Evolutionary conservation across 1,140 invertebrate species (phyloP), one percentile per base, ranked within the genome.

Genomic region (Microplitis demolitor): DNA sequence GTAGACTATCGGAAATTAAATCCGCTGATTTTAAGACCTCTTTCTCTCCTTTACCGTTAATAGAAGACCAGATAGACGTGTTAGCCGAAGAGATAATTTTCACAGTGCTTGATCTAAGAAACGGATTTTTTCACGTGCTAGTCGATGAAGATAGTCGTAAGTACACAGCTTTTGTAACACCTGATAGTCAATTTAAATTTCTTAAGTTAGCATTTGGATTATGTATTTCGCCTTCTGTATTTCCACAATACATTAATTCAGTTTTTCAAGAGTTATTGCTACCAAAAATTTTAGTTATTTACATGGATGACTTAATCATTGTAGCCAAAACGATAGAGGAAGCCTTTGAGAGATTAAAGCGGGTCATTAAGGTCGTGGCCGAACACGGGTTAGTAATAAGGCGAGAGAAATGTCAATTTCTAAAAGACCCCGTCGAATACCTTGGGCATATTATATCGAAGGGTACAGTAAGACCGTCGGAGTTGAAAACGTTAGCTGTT

Each of bases 191-290:
- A 9, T 86, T 63, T 61, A 67, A 85, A 62, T 85, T 74, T 63
- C 4, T 56, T 11, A 71, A 71, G 13, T 69, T 85, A 37, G 82
- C 83, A 5, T 86, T 83, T 73, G 84, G 83, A 0, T 64, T 85
- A 0, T 72, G 68, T 9, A 81, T 79, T 75, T n/a, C 37, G 6
- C 69, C 69, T 9, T 45, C 60, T 5, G 31, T 33, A 31, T 63
- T 71, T 34, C 45, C 80, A 45, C 63, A 75, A 71, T 58, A 80
- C 37, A 78, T 84, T 31, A 77, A 81, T 56, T 31, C 24, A 9
- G 69, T 84, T 8, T 77, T 85, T 11, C 9, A 35, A 11, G 50
- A 53, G 37, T 62, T 69, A 9, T 64, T 69, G 16, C 14, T 13
- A 24, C 5, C 24, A n/a, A n/a, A 50, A 8, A 37, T 51, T 6